Conservation (phyloP, 1,140 invertebrate genomes). For the Oscheius sp. region DNA sequence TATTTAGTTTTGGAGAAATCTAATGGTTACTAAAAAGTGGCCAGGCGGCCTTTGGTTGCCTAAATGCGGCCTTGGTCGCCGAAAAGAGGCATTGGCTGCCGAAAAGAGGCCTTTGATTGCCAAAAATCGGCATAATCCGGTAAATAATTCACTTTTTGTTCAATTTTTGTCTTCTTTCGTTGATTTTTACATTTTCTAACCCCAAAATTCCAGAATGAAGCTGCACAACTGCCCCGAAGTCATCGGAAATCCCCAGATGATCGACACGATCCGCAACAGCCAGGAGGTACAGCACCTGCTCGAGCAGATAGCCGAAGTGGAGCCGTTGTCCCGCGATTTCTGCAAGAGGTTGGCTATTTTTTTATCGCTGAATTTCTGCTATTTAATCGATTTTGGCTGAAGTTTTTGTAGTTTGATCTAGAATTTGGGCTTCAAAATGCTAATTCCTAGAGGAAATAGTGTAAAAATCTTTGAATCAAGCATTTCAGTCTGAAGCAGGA, state of each 20-base stretch:
- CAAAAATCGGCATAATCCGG: too few relatives aligned
- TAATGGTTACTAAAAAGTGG: too few relatives aligned
- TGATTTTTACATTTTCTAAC: not conserved
- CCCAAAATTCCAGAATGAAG: conserved; percentile 34
- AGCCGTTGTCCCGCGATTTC: conserved; percentile 18
- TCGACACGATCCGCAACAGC: conserved; percentile 34
- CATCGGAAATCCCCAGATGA: conserved; percentile 47
- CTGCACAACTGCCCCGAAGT: conserved; percentile 45
- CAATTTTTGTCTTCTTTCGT: not conserved
- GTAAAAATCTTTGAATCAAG: not conserved
- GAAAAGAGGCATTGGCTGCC: too few relatives aligned
- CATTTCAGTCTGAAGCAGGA: conserved; percentile 8
- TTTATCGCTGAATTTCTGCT: not conserved
- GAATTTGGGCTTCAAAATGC: not conserved
- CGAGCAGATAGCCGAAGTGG: conserved; percentile 27
- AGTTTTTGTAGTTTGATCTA: not conserved
- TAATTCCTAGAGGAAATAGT: not conserved
- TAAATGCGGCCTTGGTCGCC: too few relatives aligned
- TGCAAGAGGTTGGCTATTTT: conserved; percentile 15
- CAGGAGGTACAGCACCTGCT: conserved; percentile 38
- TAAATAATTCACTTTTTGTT: too few relatives aligned
- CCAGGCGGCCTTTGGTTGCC: too few relatives aligned
- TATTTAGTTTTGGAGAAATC: not conserved
- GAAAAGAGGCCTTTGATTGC: too few relatives aligned
- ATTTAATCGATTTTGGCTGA: not conserved